Conservation (phyloP, 2,888 invertebrate species). For the Xylota sylvarum region DNA sequence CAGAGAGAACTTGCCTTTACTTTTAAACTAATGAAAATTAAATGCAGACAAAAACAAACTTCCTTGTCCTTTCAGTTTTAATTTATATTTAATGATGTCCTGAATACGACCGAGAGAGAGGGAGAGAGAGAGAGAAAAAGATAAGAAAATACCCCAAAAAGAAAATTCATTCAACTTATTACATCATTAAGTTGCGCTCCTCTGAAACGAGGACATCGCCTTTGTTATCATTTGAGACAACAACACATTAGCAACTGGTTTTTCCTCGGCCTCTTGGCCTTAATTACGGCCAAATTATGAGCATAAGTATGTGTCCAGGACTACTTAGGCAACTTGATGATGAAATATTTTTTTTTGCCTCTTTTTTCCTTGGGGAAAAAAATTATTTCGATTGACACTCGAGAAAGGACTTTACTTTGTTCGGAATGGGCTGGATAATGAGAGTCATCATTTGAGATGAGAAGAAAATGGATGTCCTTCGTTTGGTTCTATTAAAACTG, state of each 20-base stretch:
- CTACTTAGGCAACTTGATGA: slow-evolving; percentile 28
- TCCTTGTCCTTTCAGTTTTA: slow-evolving; percentile 48
- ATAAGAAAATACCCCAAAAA: slow-evolving; percentile 21
- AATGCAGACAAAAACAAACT: slow-evolving; percentile 9
- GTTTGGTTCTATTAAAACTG: neutral
- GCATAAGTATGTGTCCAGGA: slow-evolving; percentile 44
- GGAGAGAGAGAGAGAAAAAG: neutral
- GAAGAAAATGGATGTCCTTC: slow-evolving; percentile 23
- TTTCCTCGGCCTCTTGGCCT: slow-evolving; percentile 26
- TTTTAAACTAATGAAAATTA: slow-evolving; percentile 36
- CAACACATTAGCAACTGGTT: slow-evolving; percentile 58
- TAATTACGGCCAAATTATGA: slow-evolving; percentile 58
- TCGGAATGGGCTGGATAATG: slow-evolving; percentile 6
- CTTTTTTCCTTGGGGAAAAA: neutral
- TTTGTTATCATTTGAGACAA: slow-evolving; percentile 28
- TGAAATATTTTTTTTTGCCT: slow-evolving; percentile 17
- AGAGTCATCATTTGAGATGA: slow-evolving; percentile 42
- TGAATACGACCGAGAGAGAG: slow-evolving; percentile 4
- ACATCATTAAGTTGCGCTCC: slow-evolving; percentile 35
- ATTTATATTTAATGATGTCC: slow-evolving; percentile 54
- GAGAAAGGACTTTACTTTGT: neutral
- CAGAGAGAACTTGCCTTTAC: neutral
- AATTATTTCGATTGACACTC: slow-evolving; percentile 12
- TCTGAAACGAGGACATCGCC: slow-evolving; percentile 5
- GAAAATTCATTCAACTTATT: slow-evolving; percentile 46